Conservation (phyloP, 2,113 vertebrate genomes). For the Lichenostomus cassidix region DNA sequence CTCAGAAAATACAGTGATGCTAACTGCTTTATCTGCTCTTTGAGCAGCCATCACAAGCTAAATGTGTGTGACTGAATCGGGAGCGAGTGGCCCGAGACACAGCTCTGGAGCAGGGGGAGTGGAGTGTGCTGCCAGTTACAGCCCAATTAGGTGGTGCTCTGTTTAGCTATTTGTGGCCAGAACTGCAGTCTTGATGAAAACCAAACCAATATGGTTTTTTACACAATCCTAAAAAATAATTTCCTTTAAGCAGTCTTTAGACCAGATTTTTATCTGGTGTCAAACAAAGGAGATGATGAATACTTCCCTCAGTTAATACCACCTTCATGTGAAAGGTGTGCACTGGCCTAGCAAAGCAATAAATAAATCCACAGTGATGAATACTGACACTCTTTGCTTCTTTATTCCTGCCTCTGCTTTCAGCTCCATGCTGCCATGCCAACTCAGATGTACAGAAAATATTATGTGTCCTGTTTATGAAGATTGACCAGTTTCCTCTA, state of each 20-base stretch:
- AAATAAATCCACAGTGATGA: background rate
- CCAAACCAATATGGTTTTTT: background rate
- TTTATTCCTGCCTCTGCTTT: background rate
- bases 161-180: slow-evolving; percentile 18
- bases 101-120: background rate
- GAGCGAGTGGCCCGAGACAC: background rate
- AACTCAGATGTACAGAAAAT: background rate
- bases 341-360: slow-evolving; percentile 3
- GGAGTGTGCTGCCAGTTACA: background rate
- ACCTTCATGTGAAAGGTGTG: background rate
- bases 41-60: slow-evolving; percentile 17
- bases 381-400: background rate
- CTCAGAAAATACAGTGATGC: slow-evolving; percentile 2
- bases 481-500: background rate
- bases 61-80: background rate
- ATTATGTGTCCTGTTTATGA: background rate
- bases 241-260: slow-evolving; percentile 31
- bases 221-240: slow-evolving; percentile 25
- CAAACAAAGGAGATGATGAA: slow-evolving; percentile 32
- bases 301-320: slow-evolving; percentile 19
- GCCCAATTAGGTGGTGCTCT: slow-evolving; percentile 29
- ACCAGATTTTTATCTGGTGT: background rate
- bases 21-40: slow-evolving; percentile 22
- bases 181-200: slow-evolving; percentile 19
- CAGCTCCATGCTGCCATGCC: background rate